phyloP scores from a whole-genome alignment of 2,888 invertebrate genomes.

The Apoderus coryli region DNA sequence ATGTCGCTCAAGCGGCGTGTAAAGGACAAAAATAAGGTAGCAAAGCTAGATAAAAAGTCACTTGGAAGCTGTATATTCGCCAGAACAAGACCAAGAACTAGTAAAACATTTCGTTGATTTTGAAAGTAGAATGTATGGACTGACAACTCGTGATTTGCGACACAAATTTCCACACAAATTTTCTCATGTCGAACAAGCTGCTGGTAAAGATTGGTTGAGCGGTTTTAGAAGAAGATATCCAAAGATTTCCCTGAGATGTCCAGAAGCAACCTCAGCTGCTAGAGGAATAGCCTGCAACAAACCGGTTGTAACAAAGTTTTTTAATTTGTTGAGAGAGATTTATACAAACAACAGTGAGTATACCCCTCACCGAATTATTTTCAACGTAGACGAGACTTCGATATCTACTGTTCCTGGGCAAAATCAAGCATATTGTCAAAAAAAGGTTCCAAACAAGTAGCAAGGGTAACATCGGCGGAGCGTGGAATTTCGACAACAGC shows the following conservation, averaged over 20 bases:
- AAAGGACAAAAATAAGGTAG: constrained; percentile 2
- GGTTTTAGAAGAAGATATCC: constrained; percentile 8
- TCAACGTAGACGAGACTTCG: constrained; percentile 10
- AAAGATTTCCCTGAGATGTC: constrained; percentile 7
- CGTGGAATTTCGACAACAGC: constrained; percentile 7
- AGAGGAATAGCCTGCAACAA: constrained; percentile 7
- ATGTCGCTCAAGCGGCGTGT: neutral
- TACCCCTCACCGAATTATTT: constrained; percentile 9
- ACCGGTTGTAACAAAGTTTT: constrained; percentile 7
- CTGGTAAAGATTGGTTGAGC: constrained; percentile 8
- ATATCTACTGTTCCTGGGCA: constrained; percentile 9
- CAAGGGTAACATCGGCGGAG: constrained; percentile 12
- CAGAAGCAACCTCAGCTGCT: constrained; percentile 11
- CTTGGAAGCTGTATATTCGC: neutral
- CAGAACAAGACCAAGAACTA: too few species aligned
- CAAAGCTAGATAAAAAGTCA: neutral
- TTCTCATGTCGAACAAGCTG: neutral
- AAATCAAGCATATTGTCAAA: constrained; percentile 10
- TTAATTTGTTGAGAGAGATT: constrained; percentile 3
- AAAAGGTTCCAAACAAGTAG: constrained; percentile 10
- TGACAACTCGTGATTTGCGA: constrained; percentile 9
- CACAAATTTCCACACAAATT: neutral
- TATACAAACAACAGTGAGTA: neutral
- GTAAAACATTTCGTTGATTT: neutral
- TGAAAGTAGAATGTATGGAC: constrained; percentile 3